phyloP scores from a whole-genome alignment of 2,888 invertebrate genomes.

The Caenorhabditis sp. region DNA sequence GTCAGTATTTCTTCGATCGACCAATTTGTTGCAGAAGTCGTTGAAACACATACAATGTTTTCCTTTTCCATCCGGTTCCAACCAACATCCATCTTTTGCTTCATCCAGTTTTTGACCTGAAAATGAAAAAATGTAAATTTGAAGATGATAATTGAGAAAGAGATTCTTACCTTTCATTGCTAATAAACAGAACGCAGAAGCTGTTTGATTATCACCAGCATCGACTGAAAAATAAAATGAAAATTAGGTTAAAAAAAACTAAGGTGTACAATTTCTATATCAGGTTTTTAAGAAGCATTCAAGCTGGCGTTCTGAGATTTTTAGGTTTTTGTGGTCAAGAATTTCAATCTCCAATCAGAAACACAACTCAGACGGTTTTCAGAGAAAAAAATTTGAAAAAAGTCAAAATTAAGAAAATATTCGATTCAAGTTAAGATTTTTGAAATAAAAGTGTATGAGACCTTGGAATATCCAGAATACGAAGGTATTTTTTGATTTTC shows the following conservation, averaged over 20 bases:
- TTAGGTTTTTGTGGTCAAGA: too few relatives aligned
- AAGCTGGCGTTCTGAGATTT: too few relatives aligned
- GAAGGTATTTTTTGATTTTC: too few relatives aligned
- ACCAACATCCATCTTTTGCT: constrained; percentile 61
- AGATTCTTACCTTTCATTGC: constrained; percentile 40
- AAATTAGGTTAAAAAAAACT: constrained; percentile 5
- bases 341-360: too few relatives aligned
- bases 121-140: background rate
- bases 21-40: constrained; percentile 64
- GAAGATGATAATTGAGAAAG: background rate
- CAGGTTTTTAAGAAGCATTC: too few relatives aligned
- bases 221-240: constrained; percentile 54
- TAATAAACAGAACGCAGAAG: constrained; percentile 61
- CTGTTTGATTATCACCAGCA: constrained; percentile 56
- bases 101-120: constrained; percentile 41
- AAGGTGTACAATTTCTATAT: background rate
- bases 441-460: too few relatives aligned
- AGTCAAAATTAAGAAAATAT: too few relatives aligned
- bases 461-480: background rate
- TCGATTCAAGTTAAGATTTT: too few relatives aligned
- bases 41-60: constrained; percentile 63
- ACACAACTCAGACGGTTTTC: too few relatives aligned
- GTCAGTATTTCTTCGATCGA: constrained; percentile 46
- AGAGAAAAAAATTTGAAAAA: too few relatives aligned
- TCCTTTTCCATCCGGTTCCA: constrained; percentile 62